phyloP scores from a whole-genome alignment of 2,888 invertebrate species.

The Euproctis similis region DNA sequence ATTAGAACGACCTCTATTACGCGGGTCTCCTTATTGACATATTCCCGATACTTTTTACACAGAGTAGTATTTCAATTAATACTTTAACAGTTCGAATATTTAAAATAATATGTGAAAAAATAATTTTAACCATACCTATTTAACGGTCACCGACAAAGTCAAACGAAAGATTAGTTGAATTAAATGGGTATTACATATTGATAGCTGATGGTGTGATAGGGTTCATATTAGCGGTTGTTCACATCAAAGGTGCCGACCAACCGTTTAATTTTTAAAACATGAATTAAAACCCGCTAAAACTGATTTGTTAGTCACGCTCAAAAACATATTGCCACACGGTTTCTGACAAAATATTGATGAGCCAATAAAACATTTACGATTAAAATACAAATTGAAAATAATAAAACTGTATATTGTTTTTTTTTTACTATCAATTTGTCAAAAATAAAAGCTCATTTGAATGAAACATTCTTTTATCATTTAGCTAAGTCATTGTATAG shows the following conservation, averaged over 20 bases:
- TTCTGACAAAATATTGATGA: constrained; percentile 26
- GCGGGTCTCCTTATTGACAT: too few relatives aligned
- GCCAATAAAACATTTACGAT: constrained; percentile 25
- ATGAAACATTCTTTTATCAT: too few relatives aligned
- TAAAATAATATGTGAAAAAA: too few relatives aligned
- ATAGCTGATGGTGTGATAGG: constrained; percentile 19
- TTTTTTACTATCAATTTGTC: too few relatives aligned
- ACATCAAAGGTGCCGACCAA: constrained; percentile 28
- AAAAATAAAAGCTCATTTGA: too few relatives aligned
- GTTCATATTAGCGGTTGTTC: constrained; percentile 17
- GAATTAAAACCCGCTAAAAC: constrained; percentile 31
- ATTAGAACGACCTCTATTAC: too few relatives aligned
- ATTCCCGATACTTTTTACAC: too few relatives aligned
- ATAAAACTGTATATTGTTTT: too few relatives aligned
- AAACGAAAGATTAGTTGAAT: constrained; percentile 21
- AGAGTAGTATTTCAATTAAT: too few relatives aligned
- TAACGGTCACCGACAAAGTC: constrained; percentile 20
- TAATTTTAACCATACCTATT: constrained; percentile 11
- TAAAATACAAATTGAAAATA: too few relatives aligned
- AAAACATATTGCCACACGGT: constrained; percentile 12
- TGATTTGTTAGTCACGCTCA: constrained; percentile 31
- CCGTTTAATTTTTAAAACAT: constrained; percentile 18
- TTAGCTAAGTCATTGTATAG: too few relatives aligned
- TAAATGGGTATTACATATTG: constrained; percentile 19
- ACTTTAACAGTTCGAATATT: too few relatives aligned